These are phyloP conservation scores for Nycticorax nycticorax DNA, from an alignment of 2,113 vertebrate genomes.

Conservation along the genomic window DNA sequence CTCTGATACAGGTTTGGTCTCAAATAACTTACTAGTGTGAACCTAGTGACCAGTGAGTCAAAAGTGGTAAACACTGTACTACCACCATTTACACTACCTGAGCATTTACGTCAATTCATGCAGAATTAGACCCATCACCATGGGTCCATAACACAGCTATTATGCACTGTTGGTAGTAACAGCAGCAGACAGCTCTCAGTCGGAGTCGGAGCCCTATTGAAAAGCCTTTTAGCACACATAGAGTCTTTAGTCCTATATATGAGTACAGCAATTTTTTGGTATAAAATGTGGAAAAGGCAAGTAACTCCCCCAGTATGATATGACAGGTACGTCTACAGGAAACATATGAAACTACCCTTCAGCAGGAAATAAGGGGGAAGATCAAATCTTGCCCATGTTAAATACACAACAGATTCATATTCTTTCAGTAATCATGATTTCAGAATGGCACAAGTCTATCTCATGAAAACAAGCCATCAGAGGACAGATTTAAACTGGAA, in stretches of 20 bases:
- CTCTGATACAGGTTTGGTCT: not conserved
- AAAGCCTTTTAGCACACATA: not conserved
- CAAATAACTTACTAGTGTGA: not conserved
- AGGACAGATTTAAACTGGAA: not conserved
- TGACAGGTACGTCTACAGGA: not conserved
- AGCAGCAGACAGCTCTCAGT: not conserved
- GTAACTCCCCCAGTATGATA: not conserved
- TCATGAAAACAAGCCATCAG: not conserved
- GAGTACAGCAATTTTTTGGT: fast-evolving
- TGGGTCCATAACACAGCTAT: not conserved
- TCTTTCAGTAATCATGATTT: not conserved
- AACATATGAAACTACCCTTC: not conserved
- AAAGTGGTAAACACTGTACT: not conserved
- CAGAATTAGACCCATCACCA: not conserved
- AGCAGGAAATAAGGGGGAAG: not conserved
- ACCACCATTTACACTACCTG: not conserved
- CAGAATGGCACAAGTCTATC: not conserved
- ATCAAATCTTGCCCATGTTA: not conserved
- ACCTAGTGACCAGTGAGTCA: not conserved
- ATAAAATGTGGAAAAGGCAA: not conserved
- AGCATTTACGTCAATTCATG: not conserved
- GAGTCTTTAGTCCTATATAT: not conserved
- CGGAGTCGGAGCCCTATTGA: not conserved
- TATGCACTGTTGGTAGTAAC: not conserved
- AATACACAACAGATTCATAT: not conserved